phyloP scores from a whole-genome alignment of 2,113 vertebrate genomes.

The Oxyruncus cristatus region DNA sequence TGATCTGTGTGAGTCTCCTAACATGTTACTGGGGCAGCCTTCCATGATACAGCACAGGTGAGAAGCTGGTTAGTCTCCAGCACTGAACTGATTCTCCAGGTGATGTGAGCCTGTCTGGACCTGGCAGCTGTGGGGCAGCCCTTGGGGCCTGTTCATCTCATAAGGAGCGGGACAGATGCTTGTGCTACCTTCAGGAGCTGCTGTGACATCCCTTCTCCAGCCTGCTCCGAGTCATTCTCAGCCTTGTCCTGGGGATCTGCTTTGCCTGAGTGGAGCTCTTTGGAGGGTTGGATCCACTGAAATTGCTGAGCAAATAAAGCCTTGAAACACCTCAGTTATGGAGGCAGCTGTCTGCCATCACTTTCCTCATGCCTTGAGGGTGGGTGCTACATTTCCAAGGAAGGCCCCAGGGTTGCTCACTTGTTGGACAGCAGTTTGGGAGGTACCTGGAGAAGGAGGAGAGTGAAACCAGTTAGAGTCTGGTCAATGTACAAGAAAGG shows the following conservation, averaged over 20 bases:
- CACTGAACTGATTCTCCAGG: conserved; percentile 71
- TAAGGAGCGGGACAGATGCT: neutral
- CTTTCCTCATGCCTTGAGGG: neutral
- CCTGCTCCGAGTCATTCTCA: neutral
- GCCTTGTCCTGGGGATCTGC: accelerated
- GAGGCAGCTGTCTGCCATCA: neutral
- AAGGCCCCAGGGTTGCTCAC: neutral
- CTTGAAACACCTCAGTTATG: neutral
- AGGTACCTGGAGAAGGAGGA: neutral
- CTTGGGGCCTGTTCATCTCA: neutral
- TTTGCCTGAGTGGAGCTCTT: neutral
- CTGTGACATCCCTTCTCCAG: neutral
- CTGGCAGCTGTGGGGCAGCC: neutral
- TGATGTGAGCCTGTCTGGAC: conserved; percentile 70
- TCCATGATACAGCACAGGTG: neutral
- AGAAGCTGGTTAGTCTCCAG: neutral
- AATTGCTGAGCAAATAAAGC: neutral
- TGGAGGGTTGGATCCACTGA: neutral
- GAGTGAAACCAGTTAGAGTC: neutral
- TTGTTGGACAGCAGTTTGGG: neutral
- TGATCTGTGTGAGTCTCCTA: neutral
- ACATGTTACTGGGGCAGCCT: neutral
- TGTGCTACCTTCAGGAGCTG: neutral
- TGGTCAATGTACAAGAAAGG: neutral
- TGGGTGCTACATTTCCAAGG: neutral